Evolutionary conservation across 2,797 vertebrate species (phyloP).

Genomic region (Amphiprion clarkii): DNA sequence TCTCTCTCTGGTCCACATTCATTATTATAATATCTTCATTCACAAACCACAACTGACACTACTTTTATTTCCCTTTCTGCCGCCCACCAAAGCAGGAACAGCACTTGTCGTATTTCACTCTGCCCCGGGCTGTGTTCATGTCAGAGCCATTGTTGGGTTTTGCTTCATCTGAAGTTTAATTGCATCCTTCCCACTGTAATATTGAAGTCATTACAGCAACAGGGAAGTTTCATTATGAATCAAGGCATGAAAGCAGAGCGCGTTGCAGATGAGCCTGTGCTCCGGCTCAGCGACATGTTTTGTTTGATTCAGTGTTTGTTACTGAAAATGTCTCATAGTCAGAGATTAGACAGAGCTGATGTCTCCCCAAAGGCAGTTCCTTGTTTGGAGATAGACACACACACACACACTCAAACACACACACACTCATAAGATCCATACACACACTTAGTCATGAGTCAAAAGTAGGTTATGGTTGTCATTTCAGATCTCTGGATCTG

Average conservation of each 20-base stretch:
- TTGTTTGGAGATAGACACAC: constrained; percentile 49
- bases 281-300: constrained; percentile 53
- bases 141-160: constrained; percentile 48
- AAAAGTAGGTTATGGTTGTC: constrained; percentile 59
- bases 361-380: constrained; percentile 61
- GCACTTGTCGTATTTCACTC: constrained; percentile 20
- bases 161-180: constrained; percentile 52
- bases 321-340: constrained; percentile 58
- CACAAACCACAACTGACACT: constrained; percentile 51
- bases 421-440: not conserved
- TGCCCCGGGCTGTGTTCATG: constrained; percentile 45
- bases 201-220: constrained; percentile 64
- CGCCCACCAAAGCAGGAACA: constrained; percentile 13
- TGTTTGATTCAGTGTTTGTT: constrained; percentile 70
- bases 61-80: constrained; percentile 26
- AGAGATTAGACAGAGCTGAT: constrained; percentile 68
- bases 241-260: constrained; percentile 64
- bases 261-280: constrained; percentile 50
- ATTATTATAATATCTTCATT: constrained; percentile 47
- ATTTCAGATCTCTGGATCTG: constrained; percentile 47
- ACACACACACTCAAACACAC: not conserved
- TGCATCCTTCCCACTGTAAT: constrained; percentile 60
- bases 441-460: constrained; percentile 22
- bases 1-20: constrained; percentile 27
- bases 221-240: constrained; percentile 62